Percentiles rank a stretch among this genome's conserved stretches.
Evolutionary conservation across 2,113 vertebrate genomes (phyloP).

Genomic region (Manacus vitellinus): DNA sequence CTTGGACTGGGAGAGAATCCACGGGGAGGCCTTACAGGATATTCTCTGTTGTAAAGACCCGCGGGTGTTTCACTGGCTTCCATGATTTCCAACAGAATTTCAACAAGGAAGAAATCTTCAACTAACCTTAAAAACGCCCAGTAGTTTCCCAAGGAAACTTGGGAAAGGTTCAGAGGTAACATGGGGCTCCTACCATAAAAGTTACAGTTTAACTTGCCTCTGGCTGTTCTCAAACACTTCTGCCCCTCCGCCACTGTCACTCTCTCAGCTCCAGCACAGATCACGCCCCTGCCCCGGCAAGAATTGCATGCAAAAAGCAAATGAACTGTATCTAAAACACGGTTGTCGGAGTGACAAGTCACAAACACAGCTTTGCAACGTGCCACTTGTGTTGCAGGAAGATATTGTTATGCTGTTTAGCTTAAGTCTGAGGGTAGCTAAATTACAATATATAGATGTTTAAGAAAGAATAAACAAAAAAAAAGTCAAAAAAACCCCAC

Average conservation of each 20-base stretch:
- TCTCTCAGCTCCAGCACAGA: neutral
- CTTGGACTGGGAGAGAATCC: fast-evolving
- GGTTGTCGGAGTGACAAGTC: neutral
- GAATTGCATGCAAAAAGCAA: neutral
- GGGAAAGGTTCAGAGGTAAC: neutral
- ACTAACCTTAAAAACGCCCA: neutral
- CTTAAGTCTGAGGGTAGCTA: neutral
- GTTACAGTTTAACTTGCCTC: neutral
- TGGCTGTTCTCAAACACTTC: neutral
- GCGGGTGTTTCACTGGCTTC: neutral
- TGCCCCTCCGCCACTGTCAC: neutral
- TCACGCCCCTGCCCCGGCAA: neutral
- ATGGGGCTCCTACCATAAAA: neutral
- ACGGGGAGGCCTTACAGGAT: fast-evolving
- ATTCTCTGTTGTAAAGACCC: neutral
- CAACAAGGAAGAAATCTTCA: neutral
- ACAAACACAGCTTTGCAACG: neutral
- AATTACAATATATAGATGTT: neutral
- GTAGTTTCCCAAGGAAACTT: neutral
- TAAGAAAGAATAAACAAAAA: neutral
- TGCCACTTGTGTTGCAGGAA: neutral
- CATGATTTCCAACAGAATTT: neutral
- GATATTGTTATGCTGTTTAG: neutral
- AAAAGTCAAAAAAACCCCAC: neutral
- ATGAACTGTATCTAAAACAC: neutral